A percentile compares a stretch with the other conserved stretches of the same genome.
Evolutionary conservation across 2,797 vertebrate genomes (phyloP).

Genomic region (Leucoraja ocellata): DNA sequence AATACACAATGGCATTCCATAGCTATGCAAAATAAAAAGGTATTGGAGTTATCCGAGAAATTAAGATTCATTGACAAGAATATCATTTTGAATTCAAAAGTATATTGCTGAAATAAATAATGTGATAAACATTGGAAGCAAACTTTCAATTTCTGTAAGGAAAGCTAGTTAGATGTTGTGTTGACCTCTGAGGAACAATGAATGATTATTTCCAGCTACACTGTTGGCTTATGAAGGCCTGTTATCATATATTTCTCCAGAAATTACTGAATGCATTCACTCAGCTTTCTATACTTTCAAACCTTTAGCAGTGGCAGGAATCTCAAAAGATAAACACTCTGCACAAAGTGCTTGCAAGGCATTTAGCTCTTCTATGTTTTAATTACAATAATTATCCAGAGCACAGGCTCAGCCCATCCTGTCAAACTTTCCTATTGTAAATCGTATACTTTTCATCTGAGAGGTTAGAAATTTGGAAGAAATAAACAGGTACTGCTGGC

Average conservation of each 20-base stretch:
- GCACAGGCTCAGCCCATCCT: not conserved
- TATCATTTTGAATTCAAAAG: not conserved
- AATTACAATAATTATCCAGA: slow-evolving; percentile 23
- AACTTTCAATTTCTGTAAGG: not conserved
- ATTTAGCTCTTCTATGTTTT: not conserved
- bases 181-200: not conserved
- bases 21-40: not conserved
- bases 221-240: not conserved
- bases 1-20: not conserved
- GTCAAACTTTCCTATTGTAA: not conserved
- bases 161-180: not conserved
- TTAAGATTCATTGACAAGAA: not conserved
- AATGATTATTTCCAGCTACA: slow-evolving; percentile 8
- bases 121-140: not conserved
- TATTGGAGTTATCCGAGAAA: too few relatives aligned
- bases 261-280: not conserved
- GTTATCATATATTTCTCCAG: not conserved
- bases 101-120: not conserved
- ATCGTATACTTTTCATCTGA: not conserved
- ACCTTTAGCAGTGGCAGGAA: slow-evolving; percentile 18
- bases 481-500: not conserved
- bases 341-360: not conserved
- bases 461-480: not conserved
- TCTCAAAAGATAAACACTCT: not conserved
- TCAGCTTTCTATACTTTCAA: not conserved